phyloP scores from a whole-genome alignment of 2,888 invertebrate genomes.

The Tricholauxania praeusta region DNA sequence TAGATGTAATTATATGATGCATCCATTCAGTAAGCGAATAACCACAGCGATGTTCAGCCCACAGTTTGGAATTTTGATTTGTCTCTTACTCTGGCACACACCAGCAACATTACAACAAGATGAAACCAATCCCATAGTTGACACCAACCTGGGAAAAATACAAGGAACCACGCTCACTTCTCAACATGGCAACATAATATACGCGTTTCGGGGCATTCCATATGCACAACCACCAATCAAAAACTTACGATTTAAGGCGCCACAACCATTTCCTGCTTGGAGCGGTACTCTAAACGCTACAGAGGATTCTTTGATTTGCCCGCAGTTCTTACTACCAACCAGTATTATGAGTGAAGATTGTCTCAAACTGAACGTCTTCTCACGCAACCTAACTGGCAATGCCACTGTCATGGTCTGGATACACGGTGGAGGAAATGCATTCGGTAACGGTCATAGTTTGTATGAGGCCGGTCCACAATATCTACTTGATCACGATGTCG shows the following conservation, averaged over 20 bases:
- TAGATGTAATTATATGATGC: too few species aligned
- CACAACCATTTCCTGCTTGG: constrained; percentile 59
- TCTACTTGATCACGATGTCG: constrained; percentile 59
- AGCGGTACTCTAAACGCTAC: constrained; percentile 64
- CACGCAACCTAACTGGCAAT: constrained; percentile 44
- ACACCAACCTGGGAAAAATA: constrained; percentile 62
- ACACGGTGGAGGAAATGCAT: constrained; percentile 59
- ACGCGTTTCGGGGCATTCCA: constrained; percentile 68
- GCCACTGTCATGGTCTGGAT: constrained; percentile 60
- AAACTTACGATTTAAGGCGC: constrained; percentile 67
- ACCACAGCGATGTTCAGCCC: too few species aligned
- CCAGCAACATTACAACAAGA: too few species aligned
- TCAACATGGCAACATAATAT: constrained; percentile 64
- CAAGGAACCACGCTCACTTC: constrained; percentile 66
- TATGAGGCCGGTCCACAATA: constrained; percentile 59
- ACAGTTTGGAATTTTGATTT: too few species aligned
- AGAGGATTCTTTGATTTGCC: constrained; percentile 66
- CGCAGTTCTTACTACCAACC: constrained; percentile 46
- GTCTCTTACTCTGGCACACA: too few species aligned
- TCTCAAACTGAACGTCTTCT: constrained; percentile 74
- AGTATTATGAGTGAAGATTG: constrained; percentile 73
- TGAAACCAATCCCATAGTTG: constrained; percentile 43
- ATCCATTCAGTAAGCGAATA: too few species aligned
- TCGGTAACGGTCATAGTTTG: constrained; percentile 56
- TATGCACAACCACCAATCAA: constrained; percentile 68